Evolutionary conservation across 1,140 invertebrate genomes (phyloP).

Genomic region (Microvelia longipes): DNA sequence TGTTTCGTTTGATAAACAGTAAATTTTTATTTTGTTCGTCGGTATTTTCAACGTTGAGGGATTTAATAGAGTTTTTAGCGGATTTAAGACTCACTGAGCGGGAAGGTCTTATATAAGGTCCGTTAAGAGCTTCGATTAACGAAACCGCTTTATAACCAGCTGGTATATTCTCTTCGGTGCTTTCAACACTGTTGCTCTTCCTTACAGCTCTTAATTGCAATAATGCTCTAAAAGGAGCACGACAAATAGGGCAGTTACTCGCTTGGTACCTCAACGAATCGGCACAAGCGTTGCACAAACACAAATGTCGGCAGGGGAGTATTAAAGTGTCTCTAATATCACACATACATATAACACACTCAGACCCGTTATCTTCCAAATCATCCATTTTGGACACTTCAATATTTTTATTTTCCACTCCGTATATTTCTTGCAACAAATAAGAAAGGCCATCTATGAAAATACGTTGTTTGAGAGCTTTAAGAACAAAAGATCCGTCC

Average conservation of each 20-base stretch:
- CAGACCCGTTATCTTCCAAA: constrained; percentile 86
- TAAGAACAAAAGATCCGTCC: constrained; percentile 77
- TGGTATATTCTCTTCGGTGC: constrained; percentile 62
- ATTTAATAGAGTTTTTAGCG: neutral
- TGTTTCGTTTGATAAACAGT: neutral
- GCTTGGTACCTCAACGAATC: constrained; percentile 93
- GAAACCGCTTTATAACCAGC: constrained; percentile 87
- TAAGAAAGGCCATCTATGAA: constrained; percentile 96
- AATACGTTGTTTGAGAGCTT: constrained; percentile 94
- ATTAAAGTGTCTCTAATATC: constrained; percentile 94
- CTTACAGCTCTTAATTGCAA: constrained; percentile 90
- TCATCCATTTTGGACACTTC: constrained; percentile 70
- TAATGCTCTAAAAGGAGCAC: constrained; percentile 89
- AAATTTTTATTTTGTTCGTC: neutral
- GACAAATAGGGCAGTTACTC: constrained; percentile 95
- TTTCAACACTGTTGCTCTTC: constrained; percentile 33
- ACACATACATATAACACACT: constrained; percentile 99
- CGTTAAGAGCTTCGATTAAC: constrained; percentile 94
- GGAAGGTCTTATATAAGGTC: constrained; percentile 36
- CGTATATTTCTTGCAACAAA: constrained; percentile 96
- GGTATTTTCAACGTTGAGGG: neutral
- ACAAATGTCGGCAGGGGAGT: constrained; percentile 92
- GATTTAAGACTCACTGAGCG: neutral
- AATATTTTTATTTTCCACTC: constrained; percentile 94
- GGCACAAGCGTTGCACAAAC: constrained; percentile 91